Base-by-base conservation (phyloP, 2,888 invertebrate species). In the Orthonychiurus folsomi region DNA sequence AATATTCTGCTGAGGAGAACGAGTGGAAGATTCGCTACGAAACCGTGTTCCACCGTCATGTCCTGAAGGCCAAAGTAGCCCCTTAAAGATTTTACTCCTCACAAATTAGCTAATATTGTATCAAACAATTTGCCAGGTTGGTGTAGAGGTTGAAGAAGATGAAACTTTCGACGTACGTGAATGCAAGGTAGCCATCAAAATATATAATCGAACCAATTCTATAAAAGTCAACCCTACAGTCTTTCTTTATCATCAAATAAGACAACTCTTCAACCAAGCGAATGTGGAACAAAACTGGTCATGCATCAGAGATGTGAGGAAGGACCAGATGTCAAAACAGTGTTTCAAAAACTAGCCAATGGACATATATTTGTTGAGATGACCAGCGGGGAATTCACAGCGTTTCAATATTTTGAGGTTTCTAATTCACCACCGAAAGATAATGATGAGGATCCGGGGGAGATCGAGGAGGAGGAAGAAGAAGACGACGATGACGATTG, bases 161-260 rank as follows among this genome's bases (percentile, higher is more conserved):
- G 69, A 69, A 27, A 69, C 69, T 20, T 69, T 60, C 47, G 71
- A 71, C 48, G 63, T 61, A 9, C 57, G 69, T 50, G 63, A 60
- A 20, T 71, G 71, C 59, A 55, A 58, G 53, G 69, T 70, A 63
- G 15, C 26, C 47, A 26, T 24, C 15, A 23, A 47, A 26, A 23
- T 54, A 5, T n/a, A n/a, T n/a, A n/a, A n/a, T n/a, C n/a, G n/a
- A n/a, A n/a, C n/a, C n/a, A n/a, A n/a, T n/a, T n/a, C n/a, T n/a
- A n/a, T n/a, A n/a, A n/a, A n/a, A n/a, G 27, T 5, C 57, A 57
- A 3, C 20, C 28, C 25, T 50, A 56, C 21, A 50, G 53, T n/a
- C 57, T 57, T 57, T 47, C 18, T 60, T 50, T 9, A 50, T 18
- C 61, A 61, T 50, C n/a, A 24, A 47, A 50, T 37, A 9, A 37